A percentile compares a stretch with the other conserved stretches of the same genome.
Conservation (phyloP, 2,888 invertebrate genomes). For the Camptogramma bilineatum region DNA sequence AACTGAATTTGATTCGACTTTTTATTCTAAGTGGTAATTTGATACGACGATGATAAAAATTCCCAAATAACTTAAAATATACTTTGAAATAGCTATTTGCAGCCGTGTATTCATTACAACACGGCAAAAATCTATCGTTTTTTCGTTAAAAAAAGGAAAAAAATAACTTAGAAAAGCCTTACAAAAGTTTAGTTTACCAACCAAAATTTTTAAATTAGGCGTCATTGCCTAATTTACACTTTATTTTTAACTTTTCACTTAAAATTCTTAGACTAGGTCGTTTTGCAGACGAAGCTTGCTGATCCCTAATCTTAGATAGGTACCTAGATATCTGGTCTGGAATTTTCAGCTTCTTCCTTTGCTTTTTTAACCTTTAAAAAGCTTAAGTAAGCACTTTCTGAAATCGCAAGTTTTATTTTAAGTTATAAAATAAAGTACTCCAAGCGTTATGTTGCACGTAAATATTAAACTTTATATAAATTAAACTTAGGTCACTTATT, state of each 20-base stretch:
- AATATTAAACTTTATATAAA: background rate
- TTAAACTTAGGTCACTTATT: background rate
- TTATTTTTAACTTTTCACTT: background rate
- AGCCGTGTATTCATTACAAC: too few species aligned
- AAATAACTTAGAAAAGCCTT: too few species aligned
- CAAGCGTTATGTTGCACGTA: background rate
- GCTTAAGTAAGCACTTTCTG: background rate
- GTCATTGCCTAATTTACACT: too few species aligned
- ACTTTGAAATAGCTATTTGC: too few species aligned
- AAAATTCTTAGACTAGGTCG: background rate
- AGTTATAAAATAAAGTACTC: background rate
- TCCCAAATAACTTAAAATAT: too few species aligned
- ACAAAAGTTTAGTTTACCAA: too few species aligned
- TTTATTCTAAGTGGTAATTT: background rate
- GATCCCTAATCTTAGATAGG: conserved; percentile 9
- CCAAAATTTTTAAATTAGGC: too few species aligned
- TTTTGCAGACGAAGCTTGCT: background rate
- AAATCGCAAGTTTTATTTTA: background rate
- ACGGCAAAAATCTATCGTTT: too few species aligned
- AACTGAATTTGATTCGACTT: background rate
- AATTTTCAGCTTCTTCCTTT: conserved; percentile 13
- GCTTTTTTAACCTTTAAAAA: conserved; percentile 19
- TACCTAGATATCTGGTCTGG: conserved; percentile 4
- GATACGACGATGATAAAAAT: too few species aligned
- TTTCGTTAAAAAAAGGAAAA: too few species aligned